Base-by-base conservation (phyloP, 2,113 vertebrate genomes). In the Aleadryas rufinucha region DNA sequence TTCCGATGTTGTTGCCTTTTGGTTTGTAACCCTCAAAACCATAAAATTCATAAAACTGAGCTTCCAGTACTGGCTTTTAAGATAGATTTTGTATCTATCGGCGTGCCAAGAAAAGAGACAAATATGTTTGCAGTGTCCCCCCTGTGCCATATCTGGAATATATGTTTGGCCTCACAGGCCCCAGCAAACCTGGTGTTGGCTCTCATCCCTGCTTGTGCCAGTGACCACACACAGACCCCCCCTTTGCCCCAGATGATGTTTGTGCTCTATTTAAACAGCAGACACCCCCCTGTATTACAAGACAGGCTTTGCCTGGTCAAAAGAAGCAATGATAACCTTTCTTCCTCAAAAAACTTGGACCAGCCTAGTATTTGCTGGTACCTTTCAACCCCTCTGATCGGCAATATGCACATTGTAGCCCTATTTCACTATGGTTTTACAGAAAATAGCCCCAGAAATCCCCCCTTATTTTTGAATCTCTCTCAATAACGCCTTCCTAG, bases 211-310 rank as follows among this genome's bases (percentile, higher is more conserved):
- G 39, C 70, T 31, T 28, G 39, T 50, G 61, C 15, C n/a, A 20
- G 70, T 0, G 3, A 4, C 28, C 10, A 3, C 22, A 23, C 30
- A 33, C 13, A 18, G 41, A 7, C 8, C 18, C 16, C 16, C 14
- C 0, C 42, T 80, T 41, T 35, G 30, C 33, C 44, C 26, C 4
- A 2, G 41, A 16, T 0, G 12, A 16, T 2, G 2, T 63, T 20
- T 63, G 76, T 65, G 49, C 44, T 76, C 39, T 45, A 2, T 42
- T 89, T 42, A 13, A 68, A 45, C 71, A 84, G 42, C 66, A 79
- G 50, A 47, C 47, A 24, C 24, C 21, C 52, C 16, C 39, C 20
- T 2, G 24, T 8, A 56, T 35, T 16, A 18, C 3, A 4, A 45
- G 49, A 27, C 37, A 63, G 61, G 24, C 30, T 83, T 89, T 37